Conservation (phyloP, 2,797 vertebrate genomes). For the Microctenopoma steveboyesi region DNA sequence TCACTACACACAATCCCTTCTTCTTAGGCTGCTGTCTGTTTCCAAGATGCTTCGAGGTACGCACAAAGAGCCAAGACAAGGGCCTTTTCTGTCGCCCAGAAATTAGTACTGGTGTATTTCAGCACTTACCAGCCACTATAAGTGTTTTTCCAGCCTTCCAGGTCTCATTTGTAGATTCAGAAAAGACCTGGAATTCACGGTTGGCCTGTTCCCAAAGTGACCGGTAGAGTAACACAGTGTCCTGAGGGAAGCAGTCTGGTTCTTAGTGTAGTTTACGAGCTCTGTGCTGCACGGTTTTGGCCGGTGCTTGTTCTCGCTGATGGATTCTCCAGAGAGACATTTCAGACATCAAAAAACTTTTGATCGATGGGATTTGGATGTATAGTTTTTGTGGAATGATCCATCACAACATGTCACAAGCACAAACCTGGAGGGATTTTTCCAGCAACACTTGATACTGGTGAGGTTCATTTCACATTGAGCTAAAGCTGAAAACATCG, state of each 20-base stretch:
- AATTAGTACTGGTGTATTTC: slow-evolving; percentile 38
- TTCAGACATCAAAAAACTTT: slow-evolving; percentile 31
- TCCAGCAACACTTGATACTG: slow-evolving; percentile 16
- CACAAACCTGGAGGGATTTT: slow-evolving; percentile 7
- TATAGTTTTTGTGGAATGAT: slow-evolving; percentile 28
- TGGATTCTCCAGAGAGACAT: slow-evolving; percentile 56
- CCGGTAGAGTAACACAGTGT: slow-evolving; percentile 38
- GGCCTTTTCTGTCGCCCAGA: slow-evolving; percentile 34
- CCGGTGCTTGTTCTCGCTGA: slow-evolving; percentile 20
- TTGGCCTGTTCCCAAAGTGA: slow-evolving; percentile 52
- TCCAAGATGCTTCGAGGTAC: slow-evolving; percentile 59
- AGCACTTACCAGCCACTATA: slow-evolving; percentile 35
- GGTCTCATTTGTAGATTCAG: slow-evolving; percentile 47
- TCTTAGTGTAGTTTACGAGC: slow-evolving; percentile 46
- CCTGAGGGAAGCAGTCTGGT: slow-evolving; percentile 49
- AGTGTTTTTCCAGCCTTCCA: slow-evolving; percentile 58
- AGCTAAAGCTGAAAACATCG: not conserved
- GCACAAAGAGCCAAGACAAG: slow-evolving; percentile 45
- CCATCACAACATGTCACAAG: not conserved
- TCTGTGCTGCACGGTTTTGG: slow-evolving; percentile 45
- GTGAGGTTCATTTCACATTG: slow-evolving; percentile 14
- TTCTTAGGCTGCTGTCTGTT: slow-evolving; percentile 49
- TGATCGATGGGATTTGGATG: slow-evolving; percentile 33
- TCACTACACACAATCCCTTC: slow-evolving; percentile 52
- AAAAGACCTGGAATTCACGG: slow-evolving; percentile 43